phyloP scores from a whole-genome alignment of 2,113 vertebrate genomes.

The Echinops telfairi region DNA sequence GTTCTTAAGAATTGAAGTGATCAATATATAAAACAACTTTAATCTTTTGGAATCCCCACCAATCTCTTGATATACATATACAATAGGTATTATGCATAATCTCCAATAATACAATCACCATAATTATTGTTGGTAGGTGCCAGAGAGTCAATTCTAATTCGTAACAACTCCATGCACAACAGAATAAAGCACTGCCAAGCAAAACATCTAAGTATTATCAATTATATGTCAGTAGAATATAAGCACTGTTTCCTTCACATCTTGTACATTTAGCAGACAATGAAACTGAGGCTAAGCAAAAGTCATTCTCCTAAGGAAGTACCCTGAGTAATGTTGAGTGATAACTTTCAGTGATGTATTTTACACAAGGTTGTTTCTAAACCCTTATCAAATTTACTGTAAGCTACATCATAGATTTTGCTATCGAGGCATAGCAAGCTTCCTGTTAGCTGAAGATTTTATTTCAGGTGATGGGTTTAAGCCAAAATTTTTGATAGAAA shows the following conservation, averaged over 20 bases:
- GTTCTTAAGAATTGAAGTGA: neutral
- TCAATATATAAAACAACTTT: neutral
- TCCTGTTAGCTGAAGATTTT: slow-evolving; percentile 46
- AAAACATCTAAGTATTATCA: neutral
- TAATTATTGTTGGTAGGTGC: neutral
- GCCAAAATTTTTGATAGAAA: slow-evolving; percentile 64
- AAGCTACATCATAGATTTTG: slow-evolving; percentile 22
- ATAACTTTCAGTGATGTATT: neutral
- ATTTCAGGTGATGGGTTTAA: slow-evolving; percentile 57
- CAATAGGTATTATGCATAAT: too few relatives aligned
- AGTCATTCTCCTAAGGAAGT: neutral
- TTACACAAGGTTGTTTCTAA: neutral
- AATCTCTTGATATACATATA: too few relatives aligned
- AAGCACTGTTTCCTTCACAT: neutral
- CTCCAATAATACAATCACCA: too few relatives aligned
- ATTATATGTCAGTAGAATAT: neutral
- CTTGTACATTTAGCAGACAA: neutral
- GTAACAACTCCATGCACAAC: too few relatives aligned
- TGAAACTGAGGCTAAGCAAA: slow-evolving; percentile 4
- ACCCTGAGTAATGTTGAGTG: neutral
- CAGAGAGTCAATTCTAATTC: too few relatives aligned
- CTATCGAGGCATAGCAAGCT: slow-evolving; percentile 25
- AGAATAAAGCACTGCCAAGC: too few relatives aligned
- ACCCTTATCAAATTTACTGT: slow-evolving; percentile 33
- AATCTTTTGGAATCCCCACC: neutral